Evolutionary conservation across 2,888 invertebrate species (phyloP), one percentile per base, ranked within the genome.

Genomic region (Troilus luridus): DNA sequence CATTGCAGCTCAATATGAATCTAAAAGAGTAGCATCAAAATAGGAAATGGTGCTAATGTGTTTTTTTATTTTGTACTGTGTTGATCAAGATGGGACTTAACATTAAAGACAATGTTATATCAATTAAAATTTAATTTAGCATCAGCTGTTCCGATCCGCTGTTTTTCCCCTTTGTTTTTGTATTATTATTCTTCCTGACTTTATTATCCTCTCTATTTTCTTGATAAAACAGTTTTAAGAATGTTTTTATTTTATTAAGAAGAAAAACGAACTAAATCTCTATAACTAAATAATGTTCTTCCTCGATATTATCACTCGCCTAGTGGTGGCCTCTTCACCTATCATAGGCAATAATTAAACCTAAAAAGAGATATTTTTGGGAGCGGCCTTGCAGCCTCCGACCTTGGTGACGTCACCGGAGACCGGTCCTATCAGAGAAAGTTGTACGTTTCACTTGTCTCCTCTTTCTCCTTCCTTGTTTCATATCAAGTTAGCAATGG

Each of bases 371-470:
- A 81, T 88, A 27, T 91, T 81, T 85, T 85, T 91, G 89, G 89
- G 89, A 89, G 89, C 64, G 89, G 89, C 89, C 89, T 89, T 89
- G 89, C 60, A n/a, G 85, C 27, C 60, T 17, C 27, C 41, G 89
- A 89, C 89, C 89, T 89, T 89, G 89, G 89, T 89, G 89, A 89
- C 89, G 89, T 89, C 89, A 89, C n/a, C 0, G 3, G 64, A 54
- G 41, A 89, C 89, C 89, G 89, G 89, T 89, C 89, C 89, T 41
- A 89, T 54, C 89, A 64, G 89, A 89, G 89, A 89, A 89, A 89
- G 89, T 41, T 62, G 27, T 89, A 54, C 89, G 89, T 89, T 89
- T 89, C 89, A 89, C 89, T 89, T 64, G 89, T 54, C 89, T 64
- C n/a, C 89, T 64, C 89, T 64, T 62, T 89, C 64, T 60, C 89